Evolutionary conservation across 2,797 vertebrate species (phyloP).

Genomic region (Todus mexicanus): DNA sequence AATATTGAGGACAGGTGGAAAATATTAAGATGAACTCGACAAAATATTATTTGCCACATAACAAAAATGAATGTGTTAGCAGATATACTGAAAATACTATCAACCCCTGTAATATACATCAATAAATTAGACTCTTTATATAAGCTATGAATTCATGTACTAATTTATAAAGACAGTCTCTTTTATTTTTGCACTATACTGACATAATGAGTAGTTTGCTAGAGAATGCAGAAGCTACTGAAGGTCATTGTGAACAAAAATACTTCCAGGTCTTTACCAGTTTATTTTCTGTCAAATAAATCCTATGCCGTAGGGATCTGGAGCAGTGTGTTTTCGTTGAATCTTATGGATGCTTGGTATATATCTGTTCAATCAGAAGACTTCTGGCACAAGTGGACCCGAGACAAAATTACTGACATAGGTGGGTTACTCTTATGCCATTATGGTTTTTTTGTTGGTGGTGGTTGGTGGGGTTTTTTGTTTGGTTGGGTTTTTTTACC

Average conservation of each 20-base stretch:
- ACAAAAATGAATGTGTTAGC: neutral
- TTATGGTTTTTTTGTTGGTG: neutral
- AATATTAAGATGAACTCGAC: neutral
- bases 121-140: neutral
- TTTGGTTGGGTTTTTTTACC: too few species aligned
- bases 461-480: too few species aligned
- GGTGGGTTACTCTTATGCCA: constrained; percentile 42
- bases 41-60: neutral
- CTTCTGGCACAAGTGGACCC: constrained; percentile 78
- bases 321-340: constrained; percentile 82
- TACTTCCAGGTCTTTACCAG: neutral
- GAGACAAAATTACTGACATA: constrained; percentile 69
- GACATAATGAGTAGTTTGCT: neutral
- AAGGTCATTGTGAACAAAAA: neutral
- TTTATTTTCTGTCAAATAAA: neutral
- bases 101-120: neutral
- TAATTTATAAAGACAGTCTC: neutral
- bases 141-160: neutral
- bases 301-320: constrained; percentile 70
- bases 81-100: neutral
- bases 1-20: neutral
- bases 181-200: neutral
- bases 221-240: neutral
- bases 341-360: constrained; percentile 80
- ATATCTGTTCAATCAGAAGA: constrained; percentile 72